Conservation (phyloP, 2,797 vertebrate genomes). For the Stomatorhinus walkeri region DNA sequence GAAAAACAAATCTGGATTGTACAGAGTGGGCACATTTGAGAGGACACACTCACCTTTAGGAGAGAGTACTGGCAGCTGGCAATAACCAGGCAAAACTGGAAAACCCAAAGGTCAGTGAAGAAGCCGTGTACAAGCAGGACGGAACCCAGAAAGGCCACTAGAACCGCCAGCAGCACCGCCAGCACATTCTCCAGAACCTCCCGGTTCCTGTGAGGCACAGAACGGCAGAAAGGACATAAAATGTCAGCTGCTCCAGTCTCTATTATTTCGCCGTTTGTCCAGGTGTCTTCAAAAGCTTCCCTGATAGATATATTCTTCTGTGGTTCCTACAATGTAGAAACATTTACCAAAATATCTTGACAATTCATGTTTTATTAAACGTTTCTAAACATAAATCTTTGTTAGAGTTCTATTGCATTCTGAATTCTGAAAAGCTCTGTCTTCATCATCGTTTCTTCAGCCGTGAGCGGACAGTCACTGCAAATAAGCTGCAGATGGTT, state of each 20-base stretch:
- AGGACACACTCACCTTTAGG: slow-evolving; percentile 71
- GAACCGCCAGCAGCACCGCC: slow-evolving; percentile 83
- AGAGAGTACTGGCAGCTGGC: slow-evolving; percentile 97
- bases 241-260: not conserved
- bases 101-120: slow-evolving; percentile 98
- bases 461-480: not conserved
- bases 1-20: not conserved
- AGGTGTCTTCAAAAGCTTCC: not conserved
- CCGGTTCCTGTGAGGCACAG: slow-evolving; percentile 73
- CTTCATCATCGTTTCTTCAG: not conserved
- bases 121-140: slow-evolving; percentile 89
- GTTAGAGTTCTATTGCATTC: not conserved
- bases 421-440: not conserved
- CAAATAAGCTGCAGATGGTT: not conserved
- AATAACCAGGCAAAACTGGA: slow-evolving; percentile 97
- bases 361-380: not conserved
- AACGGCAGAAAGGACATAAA: not conserved
- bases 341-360: not conserved
- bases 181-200: slow-evolving; percentile 92
- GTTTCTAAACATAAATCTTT: not conserved
- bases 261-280: not conserved
- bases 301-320: not conserved
- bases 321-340: not conserved
- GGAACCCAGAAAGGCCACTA: slow-evolving; percentile 95
- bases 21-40: not conserved